Percentiles rank a stretch among this genome's conserved stretches.
These are phyloP conservation scores for Folsomia manolachei DNA, from an alignment of 2,888 invertebrate species.

Conservation along the genomic window DNA sequence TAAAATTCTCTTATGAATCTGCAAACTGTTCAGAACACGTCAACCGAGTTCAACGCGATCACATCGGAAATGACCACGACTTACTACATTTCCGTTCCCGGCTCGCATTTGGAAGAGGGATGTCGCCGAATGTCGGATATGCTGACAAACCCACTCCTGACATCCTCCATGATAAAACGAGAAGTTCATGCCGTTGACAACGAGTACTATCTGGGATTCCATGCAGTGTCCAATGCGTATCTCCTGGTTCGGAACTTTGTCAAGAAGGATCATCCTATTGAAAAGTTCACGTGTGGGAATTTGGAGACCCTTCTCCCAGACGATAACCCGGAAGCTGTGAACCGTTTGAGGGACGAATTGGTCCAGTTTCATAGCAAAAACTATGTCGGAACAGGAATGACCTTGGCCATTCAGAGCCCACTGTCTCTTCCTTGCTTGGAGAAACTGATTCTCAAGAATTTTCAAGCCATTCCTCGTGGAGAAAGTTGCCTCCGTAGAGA, in stretches of 20 bases:
- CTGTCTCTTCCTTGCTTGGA: constrained; percentile 18
- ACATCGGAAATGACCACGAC: constrained; percentile 13
- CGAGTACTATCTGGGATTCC: constrained; percentile 12
- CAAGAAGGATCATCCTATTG: constrained; percentile 20
- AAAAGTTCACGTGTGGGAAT: constrained; percentile 19
- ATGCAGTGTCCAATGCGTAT: background rate
- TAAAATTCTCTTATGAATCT: background rate
- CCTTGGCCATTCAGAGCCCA: constrained; percentile 10
- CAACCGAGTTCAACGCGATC: constrained; percentile 12
- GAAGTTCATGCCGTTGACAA: constrained; percentile 26
- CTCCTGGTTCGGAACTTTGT: background rate
- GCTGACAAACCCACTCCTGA: constrained; percentile 17
- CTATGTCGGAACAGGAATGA: constrained; percentile 25
- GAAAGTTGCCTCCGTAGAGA: background rate
- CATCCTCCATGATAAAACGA: background rate
- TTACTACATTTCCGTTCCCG: background rate
- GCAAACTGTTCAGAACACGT: constrained; percentile 1
- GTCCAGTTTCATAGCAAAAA: background rate
- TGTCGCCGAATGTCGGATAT: constrained; percentile 13
- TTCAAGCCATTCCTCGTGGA: constrained; percentile 11
- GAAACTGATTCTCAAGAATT: background rate
- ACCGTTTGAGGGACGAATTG: background rate
- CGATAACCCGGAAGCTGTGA: background rate
- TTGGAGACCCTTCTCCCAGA: constrained; percentile 11
- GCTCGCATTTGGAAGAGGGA: background rate